Percentiles rank a stretch among this genome's conserved stretches.
Evolutionary conservation across 2,888 invertebrate species (phyloP).

Genomic region (Isoperla grammatica): DNA sequence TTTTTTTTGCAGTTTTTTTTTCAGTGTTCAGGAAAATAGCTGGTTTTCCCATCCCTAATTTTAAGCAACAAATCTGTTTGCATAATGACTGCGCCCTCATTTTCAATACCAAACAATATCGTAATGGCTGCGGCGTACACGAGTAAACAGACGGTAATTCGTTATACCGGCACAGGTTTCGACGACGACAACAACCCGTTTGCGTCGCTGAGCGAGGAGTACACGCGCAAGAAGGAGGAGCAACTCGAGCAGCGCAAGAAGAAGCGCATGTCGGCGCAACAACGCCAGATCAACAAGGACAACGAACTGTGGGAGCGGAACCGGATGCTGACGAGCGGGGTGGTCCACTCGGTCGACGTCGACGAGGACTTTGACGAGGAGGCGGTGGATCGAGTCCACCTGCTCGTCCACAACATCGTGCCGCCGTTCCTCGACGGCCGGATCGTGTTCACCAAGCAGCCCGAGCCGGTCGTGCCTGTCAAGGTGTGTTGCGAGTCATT

Average conservation of each 20-base stretch:
- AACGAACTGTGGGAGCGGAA: constrained; percentile 99
- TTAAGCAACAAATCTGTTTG: too few relatives aligned
- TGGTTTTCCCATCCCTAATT: too few relatives aligned
- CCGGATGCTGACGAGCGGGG: constrained; percentile 92
- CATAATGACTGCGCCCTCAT: too few relatives aligned
- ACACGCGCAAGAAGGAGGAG: constrained; percentile 88
- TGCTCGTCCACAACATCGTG: constrained; percentile 95
- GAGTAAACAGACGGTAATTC: too few relatives aligned
- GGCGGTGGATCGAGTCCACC: constrained; percentile 88
- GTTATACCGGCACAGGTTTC: too few relatives aligned
- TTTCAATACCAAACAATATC: too few relatives aligned
- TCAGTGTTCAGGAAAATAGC: too few relatives aligned
- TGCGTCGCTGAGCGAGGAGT: constrained; percentile 81
- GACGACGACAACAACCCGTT: constrained; percentile 93
- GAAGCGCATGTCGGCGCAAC: constrained; percentile 90
- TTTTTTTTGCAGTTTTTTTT: too few relatives aligned
- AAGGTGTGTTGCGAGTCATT: constrained; percentile 45
- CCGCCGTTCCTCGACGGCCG: constrained; percentile 98
- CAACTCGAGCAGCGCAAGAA: constrained; percentile 85
- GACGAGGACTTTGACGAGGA: constrained; percentile 96
- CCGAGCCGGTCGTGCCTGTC: constrained; percentile 96
- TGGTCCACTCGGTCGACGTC: constrained; percentile 81
- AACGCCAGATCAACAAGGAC: constrained; percentile 95
- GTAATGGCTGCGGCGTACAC: too few relatives aligned
- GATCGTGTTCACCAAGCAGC: constrained; percentile 98